phyloP scores from a whole-genome alignment of 92 coral and sea anemone species.

The Epizoanthus rinbou region DNA sequence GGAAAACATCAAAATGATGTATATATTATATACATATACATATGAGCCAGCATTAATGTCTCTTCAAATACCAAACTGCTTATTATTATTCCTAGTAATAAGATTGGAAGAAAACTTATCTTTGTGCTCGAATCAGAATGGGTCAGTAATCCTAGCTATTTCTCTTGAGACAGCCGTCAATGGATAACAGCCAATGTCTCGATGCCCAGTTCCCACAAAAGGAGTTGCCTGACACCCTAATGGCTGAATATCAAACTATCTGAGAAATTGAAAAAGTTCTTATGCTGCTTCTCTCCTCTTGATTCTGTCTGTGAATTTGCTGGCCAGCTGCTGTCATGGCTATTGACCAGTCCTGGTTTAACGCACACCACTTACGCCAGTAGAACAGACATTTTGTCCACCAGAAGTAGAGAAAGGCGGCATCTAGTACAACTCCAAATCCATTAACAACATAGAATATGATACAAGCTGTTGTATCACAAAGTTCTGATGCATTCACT shows the following conservation, averaged over 20 bases:
- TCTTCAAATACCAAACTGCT: no score
- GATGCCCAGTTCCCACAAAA: no score
- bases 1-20: no score
- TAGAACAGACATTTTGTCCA: conserved; percentile 85
- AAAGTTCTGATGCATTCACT: conserved; percentile 87
- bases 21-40: no score
- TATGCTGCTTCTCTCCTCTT: conserved; percentile 62
- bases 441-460: conserved; percentile 89
- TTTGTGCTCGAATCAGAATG: no score
- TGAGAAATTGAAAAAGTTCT: conserved; percentile 84
- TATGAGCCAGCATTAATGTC: no score
- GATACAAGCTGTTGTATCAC: conserved; percentile 80
- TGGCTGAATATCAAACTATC: conserved; percentile 50
- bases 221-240: no score
- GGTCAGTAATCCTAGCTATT: no score
- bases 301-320: conserved; percentile 46
- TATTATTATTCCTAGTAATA: no score
- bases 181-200: no score
- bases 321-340: conserved; percentile 55
- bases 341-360: conserved; percentile 93
- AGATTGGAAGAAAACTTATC: no score
- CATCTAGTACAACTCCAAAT: conserved; percentile 87
- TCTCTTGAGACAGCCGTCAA: no score
- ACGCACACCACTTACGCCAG: conserved; percentile 89
- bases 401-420: conserved; percentile 88